Percentiles rank a stretch among this genome's conserved stretches.
Conservation (phyloP, 2,888 invertebrate genomes). For the Cataglyphis rosenhaueri region DNA sequence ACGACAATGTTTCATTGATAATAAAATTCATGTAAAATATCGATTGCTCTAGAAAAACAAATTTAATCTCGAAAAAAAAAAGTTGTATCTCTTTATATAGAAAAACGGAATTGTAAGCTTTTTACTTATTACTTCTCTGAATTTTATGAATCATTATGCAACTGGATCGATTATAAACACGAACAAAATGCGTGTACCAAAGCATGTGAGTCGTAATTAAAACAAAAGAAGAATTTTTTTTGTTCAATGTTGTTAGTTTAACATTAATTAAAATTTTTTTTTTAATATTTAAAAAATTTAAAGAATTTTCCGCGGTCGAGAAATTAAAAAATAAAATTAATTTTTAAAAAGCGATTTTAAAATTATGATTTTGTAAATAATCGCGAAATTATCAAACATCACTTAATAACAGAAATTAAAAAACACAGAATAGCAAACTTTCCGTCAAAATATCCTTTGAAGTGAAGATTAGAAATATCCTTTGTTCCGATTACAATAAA, state of each 20-base stretch:
- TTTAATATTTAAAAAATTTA: background rate
- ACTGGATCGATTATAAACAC: conserved; percentile 28
- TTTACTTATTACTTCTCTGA: conserved; percentile 8
- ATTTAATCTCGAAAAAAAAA: background rate
- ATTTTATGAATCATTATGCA: conserved; percentile 35
- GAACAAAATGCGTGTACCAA: conserved; percentile 18
- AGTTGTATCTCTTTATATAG: background rate
- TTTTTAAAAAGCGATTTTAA: background rate
- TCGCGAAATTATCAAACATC: background rate
- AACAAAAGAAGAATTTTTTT: background rate
- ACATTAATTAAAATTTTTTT: background rate
- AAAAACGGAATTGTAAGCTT: background rate
- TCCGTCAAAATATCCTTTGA: too few relatives aligned
- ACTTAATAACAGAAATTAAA: background rate
- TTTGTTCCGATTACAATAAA: background rate
- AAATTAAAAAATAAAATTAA: background rate
- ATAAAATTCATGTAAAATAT: conserved; percentile 16
- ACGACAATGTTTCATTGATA: conserved; percentile 8
- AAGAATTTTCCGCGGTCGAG: background rate
- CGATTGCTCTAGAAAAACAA: conserved; percentile 8
- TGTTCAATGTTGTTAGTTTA: background rate
- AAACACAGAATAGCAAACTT: background rate
- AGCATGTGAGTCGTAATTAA: background rate
- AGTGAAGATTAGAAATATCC: too few relatives aligned
- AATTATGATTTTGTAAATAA: background rate